Conservation (phyloP, 2,113 vertebrate genomes). For the Hemiprocne comata region DNA sequence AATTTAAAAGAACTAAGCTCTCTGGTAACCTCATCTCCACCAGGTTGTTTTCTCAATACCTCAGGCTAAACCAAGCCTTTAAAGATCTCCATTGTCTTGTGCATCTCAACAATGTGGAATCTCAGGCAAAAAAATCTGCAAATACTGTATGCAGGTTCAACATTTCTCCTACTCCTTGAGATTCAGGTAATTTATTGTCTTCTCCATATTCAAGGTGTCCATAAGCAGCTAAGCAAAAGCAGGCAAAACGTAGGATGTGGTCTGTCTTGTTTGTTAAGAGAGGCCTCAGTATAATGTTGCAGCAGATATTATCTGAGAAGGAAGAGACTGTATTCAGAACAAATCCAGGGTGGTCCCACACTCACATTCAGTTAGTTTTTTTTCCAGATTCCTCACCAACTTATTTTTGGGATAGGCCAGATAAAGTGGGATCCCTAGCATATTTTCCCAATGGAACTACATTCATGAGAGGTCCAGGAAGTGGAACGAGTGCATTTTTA, state of each 20-base stretch:
- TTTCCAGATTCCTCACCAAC: not conserved
- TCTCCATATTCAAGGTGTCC: not conserved
- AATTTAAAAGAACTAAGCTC: not conserved
- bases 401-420: conserved; percentile 85
- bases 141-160: not conserved
- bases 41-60: not conserved
- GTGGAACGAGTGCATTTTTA: conserved; percentile 78
- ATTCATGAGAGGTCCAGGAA: conserved; percentile 76
- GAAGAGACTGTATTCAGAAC: not conserved
- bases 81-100: not conserved
- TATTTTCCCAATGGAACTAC: conserved; percentile 78
- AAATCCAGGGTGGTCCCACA: not conserved
- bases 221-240: not conserved
- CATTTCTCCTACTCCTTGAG: not conserved
- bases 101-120: not conserved
- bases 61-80: not conserved
- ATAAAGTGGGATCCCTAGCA: conserved; percentile 76
- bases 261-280: not conserved
- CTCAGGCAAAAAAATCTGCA: not conserved
- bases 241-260: not conserved
- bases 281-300: not conserved
- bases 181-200: not conserved
- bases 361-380: not conserved
- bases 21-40: not conserved
- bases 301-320: not conserved